Conservation (phyloP, 2,888 invertebrate genomes). For the Subacronicta megacephala region DNA sequence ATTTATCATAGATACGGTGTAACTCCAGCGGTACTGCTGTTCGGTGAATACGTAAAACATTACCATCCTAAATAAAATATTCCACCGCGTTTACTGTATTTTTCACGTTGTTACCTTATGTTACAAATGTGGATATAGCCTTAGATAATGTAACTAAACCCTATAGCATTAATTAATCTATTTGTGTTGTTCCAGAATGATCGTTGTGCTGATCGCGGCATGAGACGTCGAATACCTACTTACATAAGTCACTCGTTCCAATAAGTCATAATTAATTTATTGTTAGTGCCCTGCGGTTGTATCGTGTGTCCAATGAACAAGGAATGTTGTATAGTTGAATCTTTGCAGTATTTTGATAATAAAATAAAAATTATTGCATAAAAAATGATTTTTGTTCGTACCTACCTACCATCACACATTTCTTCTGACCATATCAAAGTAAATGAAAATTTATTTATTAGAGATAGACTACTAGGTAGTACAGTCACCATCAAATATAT, state of each 20-base stretch:
- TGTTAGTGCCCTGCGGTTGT: conserved; percentile 52
- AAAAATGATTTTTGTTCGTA: conserved; percentile 23
- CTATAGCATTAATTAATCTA: conserved; percentile 1
- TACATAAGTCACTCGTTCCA: conserved; percentile 59
- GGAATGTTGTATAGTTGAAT: conserved; percentile 61
- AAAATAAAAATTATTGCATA: conserved; percentile 55
- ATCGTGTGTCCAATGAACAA: conserved; percentile 61
- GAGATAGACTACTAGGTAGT: no score
- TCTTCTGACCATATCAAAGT: no score
- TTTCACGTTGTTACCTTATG: no score
- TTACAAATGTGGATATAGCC: not conserved
- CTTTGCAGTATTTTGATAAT: conserved; percentile 82
- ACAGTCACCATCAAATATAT: no score
- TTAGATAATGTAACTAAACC: not conserved
- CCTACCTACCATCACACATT: no score
- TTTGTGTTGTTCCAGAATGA: conserved; percentile 83
- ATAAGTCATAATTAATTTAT: conserved; percentile 73
- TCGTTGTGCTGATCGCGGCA: conserved; percentile 85
- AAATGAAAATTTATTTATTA: no score
- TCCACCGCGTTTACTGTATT: no score
- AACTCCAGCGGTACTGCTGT: no score
- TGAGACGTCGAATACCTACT: conserved; percentile 66
- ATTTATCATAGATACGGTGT: no score
- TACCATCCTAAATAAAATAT: no score
- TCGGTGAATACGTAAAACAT: no score